Evolutionary conservation across 2,113 vertebrate genomes (phyloP).

Genomic region (Trachemys scripta): DNA sequence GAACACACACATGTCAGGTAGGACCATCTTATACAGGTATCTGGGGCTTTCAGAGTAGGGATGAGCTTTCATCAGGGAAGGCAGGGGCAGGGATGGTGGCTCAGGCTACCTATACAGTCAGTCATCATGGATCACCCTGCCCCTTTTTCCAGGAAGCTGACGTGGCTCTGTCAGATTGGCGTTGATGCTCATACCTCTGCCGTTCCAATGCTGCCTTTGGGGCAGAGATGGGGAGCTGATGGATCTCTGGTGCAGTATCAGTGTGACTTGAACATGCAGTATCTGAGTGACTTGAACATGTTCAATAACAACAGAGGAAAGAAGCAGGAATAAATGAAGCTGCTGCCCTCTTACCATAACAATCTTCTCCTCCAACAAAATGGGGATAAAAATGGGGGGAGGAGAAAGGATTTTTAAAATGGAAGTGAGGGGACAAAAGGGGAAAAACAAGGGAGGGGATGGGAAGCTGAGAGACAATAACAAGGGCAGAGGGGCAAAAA

Average conservation of each 20-base stretch:
- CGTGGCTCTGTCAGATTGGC: rapidly evolving
- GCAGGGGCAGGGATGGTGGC: constrained; percentile 34
- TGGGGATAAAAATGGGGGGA: not conserved
- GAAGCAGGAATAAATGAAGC: not conserved
- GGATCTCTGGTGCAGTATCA: not conserved
- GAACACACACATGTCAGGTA: not conserved
- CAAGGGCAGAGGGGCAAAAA: not conserved
- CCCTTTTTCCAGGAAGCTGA: not conserved
- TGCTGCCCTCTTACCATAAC: not conserved
- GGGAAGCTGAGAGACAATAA: not conserved
- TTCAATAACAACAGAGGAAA: not conserved
- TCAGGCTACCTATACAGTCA: not conserved
- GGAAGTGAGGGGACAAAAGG: no score
- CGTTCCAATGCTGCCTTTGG: not conserved
- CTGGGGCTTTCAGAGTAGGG: not conserved
- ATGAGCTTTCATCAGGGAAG: constrained; percentile 53
- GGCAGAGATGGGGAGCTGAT: not conserved
- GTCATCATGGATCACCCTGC: not conserved
- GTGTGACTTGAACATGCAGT: not conserved
- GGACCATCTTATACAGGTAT: not conserved
- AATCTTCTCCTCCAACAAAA: not conserved
- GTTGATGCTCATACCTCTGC: not conserved
- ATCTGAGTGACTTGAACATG: not conserved
- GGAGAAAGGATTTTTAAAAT: no score
- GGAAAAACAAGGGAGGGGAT: no score